These are phyloP conservation scores for Polyommatus iphigenia DNA, from an alignment of 2,888 invertebrate species.

Conservation along the genomic window DNA sequence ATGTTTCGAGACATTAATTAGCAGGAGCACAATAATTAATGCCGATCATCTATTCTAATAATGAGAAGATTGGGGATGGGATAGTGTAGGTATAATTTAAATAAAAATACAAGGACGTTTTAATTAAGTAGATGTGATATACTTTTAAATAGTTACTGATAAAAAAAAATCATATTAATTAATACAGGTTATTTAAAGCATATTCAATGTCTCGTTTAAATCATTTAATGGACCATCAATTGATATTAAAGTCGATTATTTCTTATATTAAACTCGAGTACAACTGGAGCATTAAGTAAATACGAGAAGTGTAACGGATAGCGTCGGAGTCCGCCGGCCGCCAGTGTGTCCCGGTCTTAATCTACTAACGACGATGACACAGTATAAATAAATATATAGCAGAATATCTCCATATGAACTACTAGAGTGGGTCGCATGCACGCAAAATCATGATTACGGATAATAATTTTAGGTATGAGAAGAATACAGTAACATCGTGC, in stretches of 20 bases:
- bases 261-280: not conserved
- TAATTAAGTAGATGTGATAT: no score
- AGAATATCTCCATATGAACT: not conserved
- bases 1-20: not conserved
- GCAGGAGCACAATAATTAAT: not conserved
- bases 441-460: not conserved
- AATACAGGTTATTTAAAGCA: no score
- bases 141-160: no score
- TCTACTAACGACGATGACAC: slow-evolving; percentile 12
- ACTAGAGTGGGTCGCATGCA: not conserved
- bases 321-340: not conserved
- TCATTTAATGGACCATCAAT: not conserved
- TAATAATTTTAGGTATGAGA: not conserved
- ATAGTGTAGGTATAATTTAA: not conserved
- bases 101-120: no score
- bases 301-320: not conserved
- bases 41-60: not conserved
- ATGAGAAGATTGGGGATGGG: not conserved
- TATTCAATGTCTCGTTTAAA: not conserved
- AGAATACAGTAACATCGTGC: not conserved
- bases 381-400: not conserved
- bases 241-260: not conserved
- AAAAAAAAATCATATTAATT: no score
- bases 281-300: not conserved
- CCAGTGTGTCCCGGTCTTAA: not conserved